Percentiles rank a stretch among this genome's conserved stretches.
phyloP scores from a whole-genome alignment of 2,888 invertebrate genomes.

The Capitulum mitella region DNA sequence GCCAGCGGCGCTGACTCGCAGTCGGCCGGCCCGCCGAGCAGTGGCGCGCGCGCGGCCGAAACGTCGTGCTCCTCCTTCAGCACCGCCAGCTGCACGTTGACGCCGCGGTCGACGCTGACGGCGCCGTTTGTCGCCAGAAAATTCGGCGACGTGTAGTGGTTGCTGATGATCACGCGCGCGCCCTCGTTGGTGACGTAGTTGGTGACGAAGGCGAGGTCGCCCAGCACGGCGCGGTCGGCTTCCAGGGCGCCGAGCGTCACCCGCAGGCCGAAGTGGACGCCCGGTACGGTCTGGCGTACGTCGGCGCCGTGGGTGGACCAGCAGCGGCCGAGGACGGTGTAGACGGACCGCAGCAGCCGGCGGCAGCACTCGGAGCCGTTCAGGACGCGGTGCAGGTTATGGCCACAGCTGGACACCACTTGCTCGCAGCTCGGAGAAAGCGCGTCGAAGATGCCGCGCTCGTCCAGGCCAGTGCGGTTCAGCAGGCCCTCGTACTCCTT shows the following conservation, averaged over 20 bases:
- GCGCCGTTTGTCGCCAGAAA: background rate
- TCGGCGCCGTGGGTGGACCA: too few species aligned
- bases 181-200: too few species aligned
- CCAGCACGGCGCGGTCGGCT: too few species aligned
- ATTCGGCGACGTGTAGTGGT: background rate
- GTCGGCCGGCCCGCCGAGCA: background rate
- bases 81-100: background rate
- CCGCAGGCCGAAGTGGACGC: too few species aligned
- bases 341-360: too few species aligned
- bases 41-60: background rate
- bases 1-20: background rate
- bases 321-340: too few species aligned
- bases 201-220: too few species aligned
- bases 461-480: background rate
- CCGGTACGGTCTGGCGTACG: too few species aligned
- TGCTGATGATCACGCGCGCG: background rate
- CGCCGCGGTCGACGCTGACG: background rate
- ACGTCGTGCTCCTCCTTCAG: constrained; percentile 5
- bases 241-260: too few species aligned
- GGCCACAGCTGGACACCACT: background rate
- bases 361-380: too few species aligned
- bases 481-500: background rate
- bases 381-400: too few species aligned
- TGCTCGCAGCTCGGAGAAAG: background rate
- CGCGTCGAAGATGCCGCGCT: background rate